These are phyloP conservation scores for Platalea minor DNA, from an alignment of 2,797 vertebrate species.

Conservation along the genomic window DNA sequence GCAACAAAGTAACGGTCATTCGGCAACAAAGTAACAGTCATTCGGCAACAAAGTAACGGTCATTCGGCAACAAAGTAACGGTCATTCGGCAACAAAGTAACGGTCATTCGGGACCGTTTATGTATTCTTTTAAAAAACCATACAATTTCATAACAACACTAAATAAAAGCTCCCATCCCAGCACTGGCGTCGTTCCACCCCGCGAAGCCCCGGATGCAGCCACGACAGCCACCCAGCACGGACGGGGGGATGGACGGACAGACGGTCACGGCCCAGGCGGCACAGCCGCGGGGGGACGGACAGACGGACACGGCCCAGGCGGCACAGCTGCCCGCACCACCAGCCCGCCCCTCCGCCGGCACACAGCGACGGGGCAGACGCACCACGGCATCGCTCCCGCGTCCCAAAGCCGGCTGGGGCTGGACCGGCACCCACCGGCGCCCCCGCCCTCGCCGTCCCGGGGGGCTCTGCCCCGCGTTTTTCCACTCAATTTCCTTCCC, in stretches of 20 bases:
- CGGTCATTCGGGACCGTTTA: no score
- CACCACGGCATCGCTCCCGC: rapidly evolving
- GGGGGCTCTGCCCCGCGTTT: background rate
- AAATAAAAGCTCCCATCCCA: background rate
- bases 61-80: no score
- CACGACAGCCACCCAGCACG: background rate
- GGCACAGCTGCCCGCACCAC: background rate
- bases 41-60: no score
- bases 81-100: no score
- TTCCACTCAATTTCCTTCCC: constrained; percentile 60
- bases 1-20: no score
- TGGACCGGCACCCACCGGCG: background rate
- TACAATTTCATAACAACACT: rapidly evolving
- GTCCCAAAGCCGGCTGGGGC: rapidly evolving
- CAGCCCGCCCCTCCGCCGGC: background rate
- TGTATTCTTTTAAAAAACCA: rapidly evolving
- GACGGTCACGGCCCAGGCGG: no score
- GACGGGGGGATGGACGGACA: background rate
- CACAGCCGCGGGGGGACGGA: no score
- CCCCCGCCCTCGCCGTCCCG: background rate
- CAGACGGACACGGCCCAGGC: no score
- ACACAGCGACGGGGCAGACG: rapidly evolving
- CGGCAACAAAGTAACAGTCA: no score
- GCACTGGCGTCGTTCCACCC: background rate
- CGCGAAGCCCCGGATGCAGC: background rate